Conservation (phyloP, 2,888 invertebrate genomes). For the Fragum sueziense region DNA sequence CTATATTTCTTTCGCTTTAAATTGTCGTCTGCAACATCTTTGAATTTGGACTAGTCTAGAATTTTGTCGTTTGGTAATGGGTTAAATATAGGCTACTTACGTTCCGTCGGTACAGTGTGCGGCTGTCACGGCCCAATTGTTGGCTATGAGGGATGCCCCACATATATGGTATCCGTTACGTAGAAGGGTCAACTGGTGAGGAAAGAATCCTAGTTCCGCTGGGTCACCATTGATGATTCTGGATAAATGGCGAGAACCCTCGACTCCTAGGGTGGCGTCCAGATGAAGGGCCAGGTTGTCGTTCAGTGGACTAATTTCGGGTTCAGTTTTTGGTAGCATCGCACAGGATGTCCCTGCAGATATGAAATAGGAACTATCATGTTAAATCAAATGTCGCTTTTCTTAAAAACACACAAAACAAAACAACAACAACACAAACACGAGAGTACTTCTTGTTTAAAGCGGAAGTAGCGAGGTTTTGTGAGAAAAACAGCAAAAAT, state of each 20-base stretch:
- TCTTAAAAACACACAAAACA: too few species aligned
- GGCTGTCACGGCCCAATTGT: background rate
- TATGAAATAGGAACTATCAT: too few species aligned
- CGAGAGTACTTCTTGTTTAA: too few species aligned
- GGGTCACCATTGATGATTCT: constrained; percentile 16
- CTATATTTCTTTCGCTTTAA: too few species aligned
- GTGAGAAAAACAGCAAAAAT: too few species aligned
- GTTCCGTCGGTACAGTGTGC: constrained; percentile 12
- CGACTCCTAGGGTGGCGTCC: background rate
- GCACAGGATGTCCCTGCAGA: background rate
- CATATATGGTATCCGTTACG: background rate
- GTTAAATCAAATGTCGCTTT: too few species aligned
- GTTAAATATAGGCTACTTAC: background rate
- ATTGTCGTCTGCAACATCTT: too few species aligned
- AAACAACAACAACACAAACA: too few species aligned
- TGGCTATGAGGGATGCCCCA: background rate
- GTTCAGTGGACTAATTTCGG: background rate
- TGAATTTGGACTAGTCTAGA: too few species aligned
- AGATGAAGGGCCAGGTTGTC: background rate
- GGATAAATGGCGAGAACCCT: background rate
- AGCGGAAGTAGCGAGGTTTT: too few species aligned
- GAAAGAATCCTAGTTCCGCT: background rate
- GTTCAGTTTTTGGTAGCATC: background rate
- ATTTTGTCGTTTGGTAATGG: too few species aligned
- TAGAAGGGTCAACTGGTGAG: constrained; percentile 11